A percentile compares a stretch with the other conserved stretches of the same genome.
phyloP scores from a whole-genome alignment of 1,140 invertebrate species.

The Sarcophaga peregrina region DNA sequence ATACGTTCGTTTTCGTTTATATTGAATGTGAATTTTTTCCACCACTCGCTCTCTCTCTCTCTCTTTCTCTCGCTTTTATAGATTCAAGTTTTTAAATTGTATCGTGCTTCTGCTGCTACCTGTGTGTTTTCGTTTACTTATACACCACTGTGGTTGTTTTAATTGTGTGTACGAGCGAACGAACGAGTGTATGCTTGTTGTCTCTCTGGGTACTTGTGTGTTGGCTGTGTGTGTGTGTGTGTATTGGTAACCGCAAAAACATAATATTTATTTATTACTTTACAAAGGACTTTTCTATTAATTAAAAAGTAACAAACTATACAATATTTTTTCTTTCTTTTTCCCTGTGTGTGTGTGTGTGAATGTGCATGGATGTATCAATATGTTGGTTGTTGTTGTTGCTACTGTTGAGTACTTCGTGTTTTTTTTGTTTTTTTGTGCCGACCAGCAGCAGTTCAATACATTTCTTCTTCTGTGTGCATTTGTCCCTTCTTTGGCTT shows the following conservation, averaged over 20 bases:
- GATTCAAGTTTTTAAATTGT: too few relatives aligned
- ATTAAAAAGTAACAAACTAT: constrained; percentile 66
- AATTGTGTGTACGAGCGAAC: too few relatives aligned
- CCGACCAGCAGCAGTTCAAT: background rate
- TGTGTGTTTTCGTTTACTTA: too few relatives aligned
- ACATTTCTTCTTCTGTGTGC: background rate
- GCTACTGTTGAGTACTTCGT: background rate
- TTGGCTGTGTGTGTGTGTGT: background rate
- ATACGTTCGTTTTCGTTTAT: too few relatives aligned
- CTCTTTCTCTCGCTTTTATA: too few relatives aligned
- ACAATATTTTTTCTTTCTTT: constrained; percentile 1
- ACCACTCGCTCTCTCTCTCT: too few relatives aligned
- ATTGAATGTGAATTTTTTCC: too few relatives aligned
- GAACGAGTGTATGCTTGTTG: too few relatives aligned
- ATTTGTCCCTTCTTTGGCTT: background rate
- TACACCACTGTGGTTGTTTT: too few relatives aligned
- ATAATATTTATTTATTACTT: constrained; percentile 67
- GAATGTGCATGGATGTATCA: background rate
- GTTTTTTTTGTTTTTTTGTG: too few relatives aligned
- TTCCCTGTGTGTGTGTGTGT: background rate
- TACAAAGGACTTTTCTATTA: constrained; percentile 67
- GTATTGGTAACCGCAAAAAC: constrained; percentile 54
- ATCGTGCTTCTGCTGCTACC: too few relatives aligned
- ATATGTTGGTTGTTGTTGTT: background rate
- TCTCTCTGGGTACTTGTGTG: background rate